A percentile compares a stretch with the other conserved stretches of the same genome.
These are phyloP conservation scores for Rhinella marina DNA, from an alignment of 2,797 vertebrate species.

Conservation along the genomic window DNA sequence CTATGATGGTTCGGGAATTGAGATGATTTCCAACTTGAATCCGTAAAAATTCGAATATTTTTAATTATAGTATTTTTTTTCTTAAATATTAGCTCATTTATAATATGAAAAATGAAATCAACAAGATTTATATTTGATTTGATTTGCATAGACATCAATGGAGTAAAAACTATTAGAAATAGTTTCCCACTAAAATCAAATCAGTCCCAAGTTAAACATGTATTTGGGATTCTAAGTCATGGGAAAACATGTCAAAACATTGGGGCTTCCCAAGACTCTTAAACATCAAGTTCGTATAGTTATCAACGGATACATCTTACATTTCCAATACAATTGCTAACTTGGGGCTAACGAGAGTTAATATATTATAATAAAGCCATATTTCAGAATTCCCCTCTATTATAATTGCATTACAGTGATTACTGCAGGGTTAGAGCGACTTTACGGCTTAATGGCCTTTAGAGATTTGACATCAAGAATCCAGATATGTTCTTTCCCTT, in stretches of 20 bases:
- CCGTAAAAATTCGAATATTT: neutral
- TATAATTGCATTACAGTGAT: neutral
- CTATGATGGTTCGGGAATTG: neutral
- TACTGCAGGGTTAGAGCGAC: neutral
- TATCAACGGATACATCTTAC: no score
- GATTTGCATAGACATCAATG: neutral
- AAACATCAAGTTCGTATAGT: neutral
- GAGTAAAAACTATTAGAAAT: neutral
- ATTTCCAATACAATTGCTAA: neutral
- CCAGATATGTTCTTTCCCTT: neutral
- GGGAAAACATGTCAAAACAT: neutral
- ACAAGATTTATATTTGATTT: neutral
- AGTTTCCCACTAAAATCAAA: neutral
- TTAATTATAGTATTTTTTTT: neutral
- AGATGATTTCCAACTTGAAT: neutral
- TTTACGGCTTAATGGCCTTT: neutral
- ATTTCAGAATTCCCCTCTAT: neutral
- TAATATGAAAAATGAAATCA: neutral
- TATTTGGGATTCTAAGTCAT: neutral
- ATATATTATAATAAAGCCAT: conserved; percentile 3
- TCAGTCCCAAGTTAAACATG: no score
- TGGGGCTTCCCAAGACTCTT: neutral
- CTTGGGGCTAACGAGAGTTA: neutral
- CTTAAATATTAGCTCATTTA: neutral
- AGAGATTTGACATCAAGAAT: neutral